phyloP scores from a whole-genome alignment of 2,888 invertebrate species.

The Physocephala rufipes region DNA sequence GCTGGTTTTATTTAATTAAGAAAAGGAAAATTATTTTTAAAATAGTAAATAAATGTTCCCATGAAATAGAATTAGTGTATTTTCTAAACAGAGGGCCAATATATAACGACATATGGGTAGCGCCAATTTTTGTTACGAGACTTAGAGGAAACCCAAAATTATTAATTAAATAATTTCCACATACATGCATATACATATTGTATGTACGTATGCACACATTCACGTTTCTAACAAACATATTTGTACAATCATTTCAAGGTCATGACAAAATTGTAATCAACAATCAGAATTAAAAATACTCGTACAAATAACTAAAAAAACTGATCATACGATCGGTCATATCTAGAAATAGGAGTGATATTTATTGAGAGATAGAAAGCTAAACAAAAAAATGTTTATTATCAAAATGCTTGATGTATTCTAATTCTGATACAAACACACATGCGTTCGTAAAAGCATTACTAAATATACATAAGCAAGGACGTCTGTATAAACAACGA shows the following conservation, averaged over 20 bases:
- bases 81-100: too few relatives aligned
- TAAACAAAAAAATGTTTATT: neutral
- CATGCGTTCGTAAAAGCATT: neutral
- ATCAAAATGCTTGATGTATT: neutral
- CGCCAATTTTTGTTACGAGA: too few relatives aligned
- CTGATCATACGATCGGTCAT: neutral
- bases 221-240: too few relatives aligned
- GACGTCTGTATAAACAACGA: neutral
- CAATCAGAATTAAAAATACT: conserved; percentile 20
- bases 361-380: neutral
- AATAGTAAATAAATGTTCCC: too few relatives aligned
- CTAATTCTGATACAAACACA: neutral
- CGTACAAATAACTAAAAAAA: neutral
- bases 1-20: too few relatives aligned
- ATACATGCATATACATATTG: too few relatives aligned
- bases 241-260: conserved; percentile 11
- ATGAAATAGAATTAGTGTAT: too few relatives aligned
- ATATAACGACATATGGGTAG: too few relatives aligned
- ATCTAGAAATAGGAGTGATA: neutral
- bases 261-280: conserved; percentile 9
- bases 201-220: too few relatives aligned
- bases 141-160: neutral
- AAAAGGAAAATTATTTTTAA: too few relatives aligned
- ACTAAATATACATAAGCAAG: neutral
- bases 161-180: too few relatives aligned